A percentile compares a stretch with the other conserved stretches of the same genome.
These are phyloP conservation scores for Lophius piscatorius DNA, from an alignment of 2,113 vertebrate species.

Conservation along the genomic window DNA sequence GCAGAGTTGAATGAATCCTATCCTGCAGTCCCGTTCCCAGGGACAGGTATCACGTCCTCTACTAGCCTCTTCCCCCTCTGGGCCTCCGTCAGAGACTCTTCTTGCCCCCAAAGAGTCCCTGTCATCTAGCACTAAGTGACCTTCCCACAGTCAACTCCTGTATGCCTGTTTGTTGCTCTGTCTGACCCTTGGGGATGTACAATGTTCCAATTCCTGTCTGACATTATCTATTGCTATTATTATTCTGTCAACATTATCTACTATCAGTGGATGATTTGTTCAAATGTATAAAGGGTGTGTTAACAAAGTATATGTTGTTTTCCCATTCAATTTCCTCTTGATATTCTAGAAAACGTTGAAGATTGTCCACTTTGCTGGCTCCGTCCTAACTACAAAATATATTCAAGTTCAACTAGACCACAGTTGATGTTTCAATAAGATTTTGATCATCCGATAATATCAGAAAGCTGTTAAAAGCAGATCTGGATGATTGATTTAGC, in stretches of 20 bases:
- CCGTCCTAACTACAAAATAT: slow-evolving; percentile 3
- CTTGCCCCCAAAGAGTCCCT: slow-evolving; percentile 56
- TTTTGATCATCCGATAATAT: slow-evolving; percentile 39
- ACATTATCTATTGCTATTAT: slow-evolving; percentile 52
- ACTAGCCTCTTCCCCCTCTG: slow-evolving; percentile 87
- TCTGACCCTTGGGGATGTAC: slow-evolving; percentile 43
- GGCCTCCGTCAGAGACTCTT: slow-evolving; percentile 77
- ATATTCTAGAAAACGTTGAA: slow-evolving; percentile 21
- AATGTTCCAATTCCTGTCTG: slow-evolving; percentile 39
- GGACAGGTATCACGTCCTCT: slow-evolving; percentile 93
- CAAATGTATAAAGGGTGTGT: slow-evolving; percentile 5
- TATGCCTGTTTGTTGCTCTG: slow-evolving; percentile 29
- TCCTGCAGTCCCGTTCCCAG: slow-evolving; percentile 99
- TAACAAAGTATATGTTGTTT: slow-evolving; percentile 29
- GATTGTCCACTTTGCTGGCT: slow-evolving; percentile 14
- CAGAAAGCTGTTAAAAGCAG: slow-evolving; percentile 27
- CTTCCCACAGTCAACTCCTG: slow-evolving; percentile 69
- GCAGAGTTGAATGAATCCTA: slow-evolving; percentile 99
- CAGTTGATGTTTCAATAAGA: slow-evolving; percentile 21
- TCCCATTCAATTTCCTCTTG: slow-evolving; percentile 31
- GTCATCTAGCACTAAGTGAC: slow-evolving; percentile 54
- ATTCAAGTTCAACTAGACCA: slow-evolving; percentile 13
- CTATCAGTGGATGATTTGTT: slow-evolving; percentile 26
- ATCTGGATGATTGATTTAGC: slow-evolving; percentile 63
- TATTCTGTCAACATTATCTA: slow-evolving; percentile 54